A percentile compares a stretch with the other conserved stretches of the same genome.
phyloP scores from a whole-genome alignment of 2,113 vertebrate species.

The Mormyrus iriodes region DNA sequence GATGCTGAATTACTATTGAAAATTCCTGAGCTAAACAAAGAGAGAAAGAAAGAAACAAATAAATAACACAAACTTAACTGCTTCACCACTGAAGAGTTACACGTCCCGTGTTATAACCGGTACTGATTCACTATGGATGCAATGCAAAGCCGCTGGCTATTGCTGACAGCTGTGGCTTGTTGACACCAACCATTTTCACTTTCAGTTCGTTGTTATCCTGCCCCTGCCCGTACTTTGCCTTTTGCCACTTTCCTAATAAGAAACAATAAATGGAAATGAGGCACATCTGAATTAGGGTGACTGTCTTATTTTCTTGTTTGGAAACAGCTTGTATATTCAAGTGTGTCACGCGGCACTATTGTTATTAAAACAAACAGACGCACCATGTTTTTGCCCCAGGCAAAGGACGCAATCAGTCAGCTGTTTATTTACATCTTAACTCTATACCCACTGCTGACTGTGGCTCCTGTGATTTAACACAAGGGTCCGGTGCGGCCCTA shows the following conservation, averaged over 20 bases:
- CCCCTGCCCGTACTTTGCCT: background rate
- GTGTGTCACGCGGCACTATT: background rate
- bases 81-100: background rate
- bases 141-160: background rate
- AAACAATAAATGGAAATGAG: background rate
- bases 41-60: background rate
- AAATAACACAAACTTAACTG: background rate
- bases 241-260: background rate
- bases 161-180: background rate
- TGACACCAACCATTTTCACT: background rate
- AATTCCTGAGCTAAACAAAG: background rate
- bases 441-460: background rate
- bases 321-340: background rate
- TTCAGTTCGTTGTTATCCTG: background rate
- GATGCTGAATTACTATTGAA: background rate
- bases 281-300: background rate
- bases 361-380: constrained; percentile 1
- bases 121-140: background rate
- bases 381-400: background rate
- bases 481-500: background rate
- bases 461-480: background rate
- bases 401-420: constrained; percentile 1
- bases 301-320: constrained; percentile 2
- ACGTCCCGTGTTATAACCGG: background rate
- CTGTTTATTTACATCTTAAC: background rate